A percentile compares a stretch with the other conserved stretches of the same genome.
These are phyloP conservation scores for Tupaia chinensis DNA, from an alignment of 2,113 vertebrate genomes.

Conservation along the genomic window DNA sequence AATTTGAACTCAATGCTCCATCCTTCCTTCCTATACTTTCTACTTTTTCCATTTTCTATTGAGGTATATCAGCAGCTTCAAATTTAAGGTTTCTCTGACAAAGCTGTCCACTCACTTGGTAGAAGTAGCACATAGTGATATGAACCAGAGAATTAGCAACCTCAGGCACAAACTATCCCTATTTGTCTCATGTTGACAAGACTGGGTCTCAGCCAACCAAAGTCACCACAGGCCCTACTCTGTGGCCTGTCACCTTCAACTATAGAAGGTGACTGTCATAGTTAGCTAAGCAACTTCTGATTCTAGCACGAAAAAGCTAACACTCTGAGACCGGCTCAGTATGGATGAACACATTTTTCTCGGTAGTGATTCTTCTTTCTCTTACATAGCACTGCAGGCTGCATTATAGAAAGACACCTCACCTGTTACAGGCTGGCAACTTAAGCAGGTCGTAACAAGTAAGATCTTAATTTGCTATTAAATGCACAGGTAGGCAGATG, in stretches of 20 bases:
- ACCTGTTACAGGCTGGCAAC: constrained; percentile 63
- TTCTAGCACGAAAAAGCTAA: constrained; percentile 53
- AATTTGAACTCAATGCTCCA: not conserved
- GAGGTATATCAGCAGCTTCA: constrained; percentile 58
- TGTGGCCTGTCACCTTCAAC: constrained; percentile 54
- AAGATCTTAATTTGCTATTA: constrained; percentile 57
- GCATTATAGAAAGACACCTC: constrained; percentile 73
- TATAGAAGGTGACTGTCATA: constrained; percentile 44
- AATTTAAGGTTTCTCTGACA: constrained; percentile 30
- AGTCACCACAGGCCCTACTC: not conserved
- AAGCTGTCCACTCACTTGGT: not conserved
- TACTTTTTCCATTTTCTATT: not conserved
- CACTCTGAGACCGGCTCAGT: constrained; percentile 44
- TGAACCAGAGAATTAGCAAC: not conserved
- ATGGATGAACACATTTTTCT: constrained; percentile 72
- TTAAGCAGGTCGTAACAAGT: constrained; percentile 61
- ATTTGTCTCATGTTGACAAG: not conserved
- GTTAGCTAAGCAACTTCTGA: constrained; percentile 52
- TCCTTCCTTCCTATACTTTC: not conserved
- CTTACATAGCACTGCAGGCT: constrained; percentile 55
- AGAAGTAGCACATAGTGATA: not conserved
- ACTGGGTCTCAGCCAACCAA: not conserved
- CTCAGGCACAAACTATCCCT: constrained; percentile 15
- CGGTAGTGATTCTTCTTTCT: constrained; percentile 44
- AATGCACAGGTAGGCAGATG: constrained; percentile 57